phyloP scores from a whole-genome alignment of 1,140 invertebrate genomes.

The Sitophilus oryzae region DNA sequence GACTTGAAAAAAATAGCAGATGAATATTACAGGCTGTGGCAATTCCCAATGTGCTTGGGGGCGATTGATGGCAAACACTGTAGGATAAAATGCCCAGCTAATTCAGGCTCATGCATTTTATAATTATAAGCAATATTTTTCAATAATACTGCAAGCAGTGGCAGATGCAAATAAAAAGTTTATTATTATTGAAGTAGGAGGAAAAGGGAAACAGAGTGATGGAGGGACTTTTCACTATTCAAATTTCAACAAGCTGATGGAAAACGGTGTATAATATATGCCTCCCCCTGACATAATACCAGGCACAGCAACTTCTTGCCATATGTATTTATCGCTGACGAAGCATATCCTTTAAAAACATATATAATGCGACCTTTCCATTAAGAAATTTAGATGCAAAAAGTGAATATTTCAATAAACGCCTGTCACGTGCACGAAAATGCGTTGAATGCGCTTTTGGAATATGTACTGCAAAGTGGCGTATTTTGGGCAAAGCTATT shows the following conservation, averaged over 20 bases:
- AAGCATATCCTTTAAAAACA: slow-evolving; percentile 3
- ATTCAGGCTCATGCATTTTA: slow-evolving; percentile 1
- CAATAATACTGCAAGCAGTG: neutral
- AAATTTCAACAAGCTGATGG: neutral
- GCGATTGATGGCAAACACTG: slow-evolving; percentile 11
- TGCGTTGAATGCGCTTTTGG: too few relatives aligned
- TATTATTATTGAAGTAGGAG: slow-evolving; percentile 5
- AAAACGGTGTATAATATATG: neutral
- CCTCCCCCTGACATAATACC: neutral
- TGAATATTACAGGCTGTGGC: slow-evolving; percentile 5
- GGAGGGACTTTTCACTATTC: slow-evolving; percentile 1
- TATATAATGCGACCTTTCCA: slow-evolving; percentile 5
- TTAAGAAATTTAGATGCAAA: neutral
- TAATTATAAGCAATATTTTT: too few relatives aligned
- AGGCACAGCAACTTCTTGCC: slow-evolving; percentile 2
- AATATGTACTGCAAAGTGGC: too few relatives aligned
- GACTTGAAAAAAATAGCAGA: too few relatives aligned
- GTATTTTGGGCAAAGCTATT: too few relatives aligned
- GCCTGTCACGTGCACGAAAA: neutral
- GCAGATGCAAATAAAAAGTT: slow-evolving; percentile 4
- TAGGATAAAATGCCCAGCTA: slow-evolving; percentile 2
- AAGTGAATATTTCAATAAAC: slow-evolving; percentile 3
- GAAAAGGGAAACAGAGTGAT: slow-evolving; percentile 1
- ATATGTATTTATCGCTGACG: slow-evolving; percentile 8
- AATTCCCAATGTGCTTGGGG: slow-evolving; percentile 4